These are phyloP conservation scores for Rhagonycha fulva DNA, from an alignment of 2,888 invertebrate species.

Conservation along the genomic window DNA sequence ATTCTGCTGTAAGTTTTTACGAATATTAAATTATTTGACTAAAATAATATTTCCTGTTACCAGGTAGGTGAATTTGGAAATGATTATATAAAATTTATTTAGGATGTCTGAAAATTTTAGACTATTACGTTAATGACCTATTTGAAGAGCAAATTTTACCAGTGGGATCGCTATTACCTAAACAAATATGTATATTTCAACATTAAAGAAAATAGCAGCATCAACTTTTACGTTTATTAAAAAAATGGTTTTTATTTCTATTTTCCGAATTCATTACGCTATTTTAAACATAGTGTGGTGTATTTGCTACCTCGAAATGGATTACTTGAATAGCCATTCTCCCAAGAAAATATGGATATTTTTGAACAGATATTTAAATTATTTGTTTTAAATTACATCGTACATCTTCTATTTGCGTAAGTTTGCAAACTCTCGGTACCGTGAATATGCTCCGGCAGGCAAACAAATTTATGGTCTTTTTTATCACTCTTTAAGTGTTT, in stretches of 20 bases:
- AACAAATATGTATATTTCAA: not conserved
- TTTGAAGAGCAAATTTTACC: slow-evolving; percentile 2
- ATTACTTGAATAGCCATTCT: not conserved
- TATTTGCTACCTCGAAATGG: not conserved
- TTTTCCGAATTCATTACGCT: not conserved
- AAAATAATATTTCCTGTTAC: not conserved
- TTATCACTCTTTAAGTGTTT: too few relatives aligned
- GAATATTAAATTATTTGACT: not conserved
- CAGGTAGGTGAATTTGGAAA: not conserved
- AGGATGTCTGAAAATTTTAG: not conserved
- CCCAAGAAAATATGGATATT: too few relatives aligned
- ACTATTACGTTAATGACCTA: not conserved
- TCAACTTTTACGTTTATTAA: not conserved
- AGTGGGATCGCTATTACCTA: slow-evolving; percentile 2
- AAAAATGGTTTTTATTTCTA: not conserved
- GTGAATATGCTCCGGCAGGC: too few relatives aligned
- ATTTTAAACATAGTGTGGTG: not conserved
- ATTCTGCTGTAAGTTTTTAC: not conserved
- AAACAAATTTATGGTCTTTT: too few relatives aligned
- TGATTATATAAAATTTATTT: not conserved
- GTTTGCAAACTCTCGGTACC: too few relatives aligned
- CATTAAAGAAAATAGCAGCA: not conserved
- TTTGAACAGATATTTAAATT: too few relatives aligned
- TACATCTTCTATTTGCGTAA: too few relatives aligned
- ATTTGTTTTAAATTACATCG: too few relatives aligned